Base-by-base conservation (phyloP, 1,140 invertebrate genomes). In the Helicoverpa zea region DNA sequence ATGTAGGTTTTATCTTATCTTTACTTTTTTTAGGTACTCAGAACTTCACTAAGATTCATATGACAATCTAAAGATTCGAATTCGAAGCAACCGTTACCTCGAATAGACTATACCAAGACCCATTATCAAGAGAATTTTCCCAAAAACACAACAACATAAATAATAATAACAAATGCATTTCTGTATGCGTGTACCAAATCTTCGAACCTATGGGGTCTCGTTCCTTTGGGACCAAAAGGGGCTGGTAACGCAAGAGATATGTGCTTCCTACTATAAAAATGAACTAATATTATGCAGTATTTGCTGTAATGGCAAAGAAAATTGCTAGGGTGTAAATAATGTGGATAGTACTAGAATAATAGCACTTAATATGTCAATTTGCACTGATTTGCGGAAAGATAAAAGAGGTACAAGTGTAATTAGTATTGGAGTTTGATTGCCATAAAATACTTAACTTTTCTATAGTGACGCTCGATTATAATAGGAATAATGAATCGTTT, bases 131-230 rank as follows among this genome's bases (percentile, higher is more conserved):
- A 49, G 51, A 23, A 49, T 9, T 23, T 49, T n/a, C 16, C n/a
- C 16, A 68, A 68, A 49, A 68, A 68, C 9, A 81, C 81, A 85
- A n/a, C 30, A 64, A 43, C 86, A 90, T 92, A 94, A 91, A 92
- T 92, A 93, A 93, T 91, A 92, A 94, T 92, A 92, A 92, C 89
- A 92, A 90, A 91, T 92, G 90, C 85, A 88, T 91, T 88, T 89
- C 86, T 87, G 76, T 89, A 84, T 89, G 86, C 83, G 88, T 90
- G 85, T 51, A 70, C 87, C 88, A 91, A 92, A 92, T 92, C 90
- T 92, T 91, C 88, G 86, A 87, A 88, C 87, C 85, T 83, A 83
- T 88, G 88, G 89, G 87, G 84, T 84, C 72, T 12, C 56, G 29
- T 61, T 89, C 88, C 86, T 87, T 54, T 7, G 88, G 88, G 90